A percentile compares a stretch with the other conserved stretches of the same genome.
Evolutionary conservation across 1,140 invertebrate genomes (phyloP).

Genomic region (Hydropsyche tenuis): DNA sequence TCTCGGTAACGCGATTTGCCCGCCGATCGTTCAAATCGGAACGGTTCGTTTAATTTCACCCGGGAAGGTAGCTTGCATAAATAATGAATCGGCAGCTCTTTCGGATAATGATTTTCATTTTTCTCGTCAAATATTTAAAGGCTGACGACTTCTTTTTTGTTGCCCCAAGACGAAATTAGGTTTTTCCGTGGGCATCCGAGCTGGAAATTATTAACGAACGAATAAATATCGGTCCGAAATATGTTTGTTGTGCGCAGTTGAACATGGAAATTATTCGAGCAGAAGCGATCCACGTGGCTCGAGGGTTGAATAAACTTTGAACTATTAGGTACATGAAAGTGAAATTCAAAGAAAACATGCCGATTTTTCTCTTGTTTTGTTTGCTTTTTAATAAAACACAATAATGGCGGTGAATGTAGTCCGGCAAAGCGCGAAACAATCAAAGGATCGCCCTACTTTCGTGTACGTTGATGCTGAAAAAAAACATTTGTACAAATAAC

Average conservation of each 20-base stretch:
- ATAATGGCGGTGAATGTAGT: no score
- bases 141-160: no score
- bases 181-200: background rate
- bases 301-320: constrained; percentile 13
- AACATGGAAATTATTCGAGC: constrained; percentile 7
- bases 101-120: background rate
- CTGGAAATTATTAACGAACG: constrained; percentile 18
- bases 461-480: no score
- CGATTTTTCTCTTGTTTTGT: no score
- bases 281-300: background rate
- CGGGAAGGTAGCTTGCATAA: background rate
- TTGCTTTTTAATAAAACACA: no score
- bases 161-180: background rate
- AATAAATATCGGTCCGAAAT: constrained; percentile 15
- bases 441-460: no score
- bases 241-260: background rate
- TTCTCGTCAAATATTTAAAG: background rate
- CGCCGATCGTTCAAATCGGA: background rate
- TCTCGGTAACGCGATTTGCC: background rate
- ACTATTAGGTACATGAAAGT: constrained; percentile 14
- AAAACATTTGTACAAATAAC: no score
- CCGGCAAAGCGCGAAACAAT: no score
- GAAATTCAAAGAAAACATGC: background rate
- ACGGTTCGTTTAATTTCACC: background rate
- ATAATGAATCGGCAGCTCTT: background rate